Base-by-base conservation (phyloP, 2,888 invertebrate species). In the Alsophila aescularia region DNA sequence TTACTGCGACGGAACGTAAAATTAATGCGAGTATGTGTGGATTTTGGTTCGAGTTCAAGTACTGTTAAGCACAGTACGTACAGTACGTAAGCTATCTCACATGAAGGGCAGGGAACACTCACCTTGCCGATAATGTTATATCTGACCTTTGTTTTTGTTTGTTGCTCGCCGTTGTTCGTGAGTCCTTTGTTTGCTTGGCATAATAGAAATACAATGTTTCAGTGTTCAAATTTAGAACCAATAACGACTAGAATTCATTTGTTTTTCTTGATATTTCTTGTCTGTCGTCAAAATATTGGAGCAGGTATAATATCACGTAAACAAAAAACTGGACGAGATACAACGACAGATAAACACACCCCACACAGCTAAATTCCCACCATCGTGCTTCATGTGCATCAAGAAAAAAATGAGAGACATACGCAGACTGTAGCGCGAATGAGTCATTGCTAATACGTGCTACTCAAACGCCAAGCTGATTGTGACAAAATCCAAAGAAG, bases 91-190 rank as follows among this genome's bases (percentile, higher is more conserved):
- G 10, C n/a, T 5, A 29, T 14, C 45, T 35, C 35, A 10, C n/a
- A 21, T 36, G 45, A 41, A 31, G 41, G 36, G 35, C 14, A 27
- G 42, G 36, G 47, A 31, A 34, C 47, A 31, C 41, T 36, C 51
- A 37, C 56, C 42, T 43, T 42, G 31, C 21, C 37, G 34, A 49
- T 51, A 47, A 39, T 45, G 39, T 44, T 57, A 58, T 58, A 45
- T 50, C 52, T 47, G 51, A 51, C 56, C 47, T 56, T 36, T 56
- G 45, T 40, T 51, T 54, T 51, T 45, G 44, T 55, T 50, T 41
- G 45, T 36, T 41, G 41, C 40, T 44, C 37, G 3, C 41, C 5
- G n/a, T 14, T 45, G 31, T 41, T 40, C 40, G 36, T 16, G 16
- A 12, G 16, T 37, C 37, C 16, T 34, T 52, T 57, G 47, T 51